Base-by-base conservation (phyloP, 1,140 invertebrate genomes). In the Heliconius eleuchia region DNA sequence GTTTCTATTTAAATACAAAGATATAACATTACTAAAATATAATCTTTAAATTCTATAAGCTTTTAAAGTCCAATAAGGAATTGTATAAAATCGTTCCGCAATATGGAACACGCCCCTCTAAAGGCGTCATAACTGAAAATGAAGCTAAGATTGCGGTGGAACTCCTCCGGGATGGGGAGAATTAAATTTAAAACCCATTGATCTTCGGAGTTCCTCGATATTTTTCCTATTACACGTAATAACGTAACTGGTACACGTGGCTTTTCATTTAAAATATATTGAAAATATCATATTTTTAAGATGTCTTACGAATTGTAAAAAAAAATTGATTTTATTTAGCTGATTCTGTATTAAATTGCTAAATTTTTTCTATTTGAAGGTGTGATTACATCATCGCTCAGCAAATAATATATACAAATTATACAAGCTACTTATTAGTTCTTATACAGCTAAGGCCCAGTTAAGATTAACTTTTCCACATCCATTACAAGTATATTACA, bases 101-200 rank as follows among this genome's bases (percentile, higher is more conserved):
- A 30, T 50, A 73, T 73, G 57, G 57, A 23, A 73, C n/a, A 74
- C 27, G 50, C 37, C 27, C 46, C 18, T 27, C 16, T 19, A 57
- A 27, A 50, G 30, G 57, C 74, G 74, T 76, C 55, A 19, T 37
- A 30, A 39, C 55, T 76, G 52, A 66, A 76, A 76, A 76, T 76
- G 57, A 76, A 76, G 55, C 55, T 55, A 76, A 76, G 74, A 76
- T 76, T 76, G 74, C 74, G 30, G 52, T 23, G 11, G 55, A 76
- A 66, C 39, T 39, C 74, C 57, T n/a, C 18, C 30, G 74, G 74
- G 60, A 60, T 8, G 19, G 57, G n/a, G n/a, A 9, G 74, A 76
- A 76, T 76, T 76, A 76, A 76, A 76, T 75, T 75, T 75, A 30
- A 76, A 60, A 66, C 57, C 55, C n/a, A 76, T 76, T 76, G 55